Base-by-base conservation (phyloP, 2,113 vertebrate genomes). In the Astur gentilis region DNA sequence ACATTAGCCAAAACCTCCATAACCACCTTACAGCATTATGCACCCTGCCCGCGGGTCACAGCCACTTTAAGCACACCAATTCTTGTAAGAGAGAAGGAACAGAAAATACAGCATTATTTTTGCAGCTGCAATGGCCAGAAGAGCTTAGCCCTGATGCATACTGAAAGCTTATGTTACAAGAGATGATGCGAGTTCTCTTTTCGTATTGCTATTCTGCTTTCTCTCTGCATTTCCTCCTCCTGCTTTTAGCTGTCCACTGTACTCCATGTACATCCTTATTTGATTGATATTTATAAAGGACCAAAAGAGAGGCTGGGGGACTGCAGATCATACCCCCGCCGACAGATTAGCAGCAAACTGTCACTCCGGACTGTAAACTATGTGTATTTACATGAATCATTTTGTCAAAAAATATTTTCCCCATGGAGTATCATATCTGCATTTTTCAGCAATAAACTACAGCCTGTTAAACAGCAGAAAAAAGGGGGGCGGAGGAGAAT, bases 1-100 rank as follows among this genome's bases (percentile, higher is more conserved):
- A n/a, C 17, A 1, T 9, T 5, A 32, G 40, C 36, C 10, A 6
- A 29, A 42, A 26, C 7, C 40, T 55, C 15, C 62, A n/a, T 5
- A n/a, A 16, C 23, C 45, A 14, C 71, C 70, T n/a, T 2, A 13
- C 34, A 29, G 69, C 1, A 0, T 6, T 4, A 34, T 4, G 21
- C 57, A 27, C 78, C 61, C 80, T 16, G 31, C 21, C 62, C 2
- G 0, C 7, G 4, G 16, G 72, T 38, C 66, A 22, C 21, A 4
- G 42, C 77, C 19, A 2, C 70, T 16, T 18, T 44, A 2, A 0
- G 25, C 31, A 67, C 26, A 1, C 15, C 1, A 34, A 6, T 49
- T 9, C 42, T n/a, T 5, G 0, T 32, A 6, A 18, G 61, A 45
- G 27, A 62, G 50, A 19, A n/a, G 72, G 61, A 93, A 47, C 45